phyloP scores from a whole-genome alignment of 1,140 invertebrate genomes.

The Parasteatoda tepidariorum region DNA sequence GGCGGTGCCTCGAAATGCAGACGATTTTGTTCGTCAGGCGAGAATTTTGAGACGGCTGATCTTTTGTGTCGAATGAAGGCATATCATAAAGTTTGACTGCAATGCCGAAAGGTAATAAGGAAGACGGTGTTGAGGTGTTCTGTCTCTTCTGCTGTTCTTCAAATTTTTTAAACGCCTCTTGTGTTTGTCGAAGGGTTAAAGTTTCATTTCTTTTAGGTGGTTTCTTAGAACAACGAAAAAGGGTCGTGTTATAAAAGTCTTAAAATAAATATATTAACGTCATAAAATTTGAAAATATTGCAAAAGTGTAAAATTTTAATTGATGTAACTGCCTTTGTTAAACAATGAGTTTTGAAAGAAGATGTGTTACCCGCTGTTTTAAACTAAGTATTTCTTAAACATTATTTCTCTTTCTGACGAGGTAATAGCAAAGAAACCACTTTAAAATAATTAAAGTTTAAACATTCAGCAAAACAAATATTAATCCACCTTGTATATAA shows the following conservation, averaged over 20 bases:
- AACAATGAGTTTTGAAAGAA: too few relatives aligned
- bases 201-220: background rate
- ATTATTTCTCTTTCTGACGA: too few relatives aligned
- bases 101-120: constrained; percentile 18
- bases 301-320: too few relatives aligned
- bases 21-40: constrained; percentile 32
- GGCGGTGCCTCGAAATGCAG: constrained; percentile 21
- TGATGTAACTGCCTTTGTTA: too few relatives aligned
- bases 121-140: background rate
- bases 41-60: constrained; percentile 15
- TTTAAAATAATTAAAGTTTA: too few relatives aligned
- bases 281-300: too few relatives aligned
- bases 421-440: too few relatives aligned
- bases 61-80: constrained; percentile 19
- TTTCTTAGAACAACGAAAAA: background rate
- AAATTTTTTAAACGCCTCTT: background rate
- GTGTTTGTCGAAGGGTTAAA: constrained; percentile 4
- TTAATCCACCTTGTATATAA: too few relatives aligned
- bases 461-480: too few relatives aligned
- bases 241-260: background rate
- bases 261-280: background rate
- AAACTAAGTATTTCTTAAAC: too few relatives aligned
- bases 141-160: background rate
- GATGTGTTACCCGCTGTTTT: too few relatives aligned
- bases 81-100: constrained; percentile 7